These are phyloP conservation scores for Phortica okadai DNA, from an alignment of 2,888 invertebrate species.

Conservation along the genomic window DNA sequence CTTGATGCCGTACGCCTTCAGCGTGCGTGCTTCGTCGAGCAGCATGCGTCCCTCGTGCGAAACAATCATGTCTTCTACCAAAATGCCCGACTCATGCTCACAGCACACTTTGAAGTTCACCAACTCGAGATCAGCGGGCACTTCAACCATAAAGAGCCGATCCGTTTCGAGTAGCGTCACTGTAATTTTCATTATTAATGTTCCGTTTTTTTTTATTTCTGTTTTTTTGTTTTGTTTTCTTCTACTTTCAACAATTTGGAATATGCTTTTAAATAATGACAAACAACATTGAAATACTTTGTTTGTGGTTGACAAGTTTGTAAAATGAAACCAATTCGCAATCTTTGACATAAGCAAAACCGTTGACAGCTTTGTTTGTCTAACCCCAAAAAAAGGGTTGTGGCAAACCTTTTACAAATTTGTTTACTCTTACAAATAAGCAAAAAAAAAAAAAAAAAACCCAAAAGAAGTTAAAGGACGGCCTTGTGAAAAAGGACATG, in stretches of 20 bases:
- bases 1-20: conserved; percentile 87
- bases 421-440: background rate
- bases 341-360: no score
- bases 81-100: conserved; percentile 83
- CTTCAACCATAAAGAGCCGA: conserved; percentile 90
- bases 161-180: conserved; percentile 88
- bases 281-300: no score
- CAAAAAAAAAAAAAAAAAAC: background rate
- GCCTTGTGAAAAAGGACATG: background rate
- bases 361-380: no score
- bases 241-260: background rate
- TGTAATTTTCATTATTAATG: conserved; percentile 88
- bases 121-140: conserved; percentile 93
- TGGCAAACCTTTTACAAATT: background rate
- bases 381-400: no score
- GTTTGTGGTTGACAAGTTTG: no score
- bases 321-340: no score
- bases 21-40: conserved; percentile 86
- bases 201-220: background rate
- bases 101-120: conserved; percentile 86
- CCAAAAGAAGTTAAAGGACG: background rate
- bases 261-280: no score
- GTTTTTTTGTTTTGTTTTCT: background rate
- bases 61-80: conserved; percentile 87
- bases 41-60: conserved; percentile 90